These are phyloP conservation scores for Phenacoccus solenopsis DNA, from an alignment of 1,140 invertebrate species.

Conservation along the genomic window DNA sequence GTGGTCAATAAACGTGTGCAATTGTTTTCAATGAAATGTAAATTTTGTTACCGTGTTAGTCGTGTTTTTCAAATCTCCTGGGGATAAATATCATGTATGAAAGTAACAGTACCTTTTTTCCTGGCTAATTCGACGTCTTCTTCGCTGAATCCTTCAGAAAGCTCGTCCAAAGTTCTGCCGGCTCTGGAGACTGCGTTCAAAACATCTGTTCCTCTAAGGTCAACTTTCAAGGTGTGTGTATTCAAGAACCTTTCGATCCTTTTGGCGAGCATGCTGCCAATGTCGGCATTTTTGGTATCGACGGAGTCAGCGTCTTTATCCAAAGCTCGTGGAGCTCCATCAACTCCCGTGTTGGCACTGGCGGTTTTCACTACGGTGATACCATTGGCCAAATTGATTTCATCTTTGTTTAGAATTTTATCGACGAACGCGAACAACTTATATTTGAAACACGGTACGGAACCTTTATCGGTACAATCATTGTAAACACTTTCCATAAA, in stretches of 20 bases:
- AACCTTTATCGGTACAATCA: slow-evolving; percentile 62
- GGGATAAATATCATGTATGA: no score
- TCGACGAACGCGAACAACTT: slow-evolving; percentile 71
- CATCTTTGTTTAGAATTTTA: slow-evolving; percentile 63
- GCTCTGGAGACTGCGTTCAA: slow-evolving; percentile 59
- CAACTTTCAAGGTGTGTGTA: slow-evolving; percentile 66
- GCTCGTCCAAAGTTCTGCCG: slow-evolving; percentile 59
- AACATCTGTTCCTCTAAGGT: slow-evolving; percentile 70
- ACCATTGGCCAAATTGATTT: slow-evolving; percentile 60
- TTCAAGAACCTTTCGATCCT: slow-evolving; percentile 58
- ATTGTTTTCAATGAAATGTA: no score
- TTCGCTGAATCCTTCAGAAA: slow-evolving; percentile 37
- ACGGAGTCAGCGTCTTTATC: slow-evolving; percentile 34
- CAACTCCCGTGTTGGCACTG: slow-evolving; percentile 37
- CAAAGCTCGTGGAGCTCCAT: slow-evolving; percentile 48
- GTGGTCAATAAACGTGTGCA: no score
- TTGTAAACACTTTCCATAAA: slow-evolving; percentile 57
- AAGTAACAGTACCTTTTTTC: slow-evolving; percentile 25
- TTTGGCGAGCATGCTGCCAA: slow-evolving; percentile 50
- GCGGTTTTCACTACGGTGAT: slow-evolving; percentile 64
- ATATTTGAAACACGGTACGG: slow-evolving; percentile 65
- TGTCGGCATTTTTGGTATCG: slow-evolving; percentile 29
- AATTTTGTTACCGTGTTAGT: no score
- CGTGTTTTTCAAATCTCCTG: no score
- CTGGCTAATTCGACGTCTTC: slow-evolving; percentile 40